Evolutionary conservation across 2,797 vertebrate genomes (phyloP).

Genomic region (Paramormyrops hopkinsi): DNA sequence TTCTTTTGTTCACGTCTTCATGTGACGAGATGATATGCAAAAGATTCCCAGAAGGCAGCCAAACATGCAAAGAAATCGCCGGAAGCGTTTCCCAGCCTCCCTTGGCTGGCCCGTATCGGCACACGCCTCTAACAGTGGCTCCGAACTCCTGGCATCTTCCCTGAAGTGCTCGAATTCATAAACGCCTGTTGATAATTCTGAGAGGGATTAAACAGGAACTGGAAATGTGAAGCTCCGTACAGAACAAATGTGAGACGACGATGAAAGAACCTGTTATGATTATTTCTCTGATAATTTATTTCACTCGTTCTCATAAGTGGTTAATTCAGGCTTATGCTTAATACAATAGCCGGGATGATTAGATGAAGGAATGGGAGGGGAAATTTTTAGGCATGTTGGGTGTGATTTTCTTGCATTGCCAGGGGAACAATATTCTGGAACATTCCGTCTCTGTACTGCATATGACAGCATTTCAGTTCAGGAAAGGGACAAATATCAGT

Average conservation of each 20-base stretch:
- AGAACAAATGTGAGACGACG: not conserved
- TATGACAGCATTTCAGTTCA: not conserved
- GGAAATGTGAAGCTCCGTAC: not conserved
- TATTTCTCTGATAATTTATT: not conserved
- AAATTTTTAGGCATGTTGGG: not conserved
- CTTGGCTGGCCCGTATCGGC: not conserved
- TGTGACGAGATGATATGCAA: not conserved
- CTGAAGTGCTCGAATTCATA: not conserved
- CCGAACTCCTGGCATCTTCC: not conserved
- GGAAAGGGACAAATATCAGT: not conserved
- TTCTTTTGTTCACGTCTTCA: not conserved
- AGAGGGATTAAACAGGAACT: not conserved
- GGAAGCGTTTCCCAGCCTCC: not conserved
- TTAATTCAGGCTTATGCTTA: not conserved
- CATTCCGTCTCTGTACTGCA: not conserved
- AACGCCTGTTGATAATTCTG: not conserved
- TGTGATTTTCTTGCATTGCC: not conserved
- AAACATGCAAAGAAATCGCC: not conserved
- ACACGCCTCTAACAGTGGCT: not conserved
- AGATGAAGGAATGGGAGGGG: constrained; percentile 1
- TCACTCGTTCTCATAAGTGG: constrained; percentile 8
- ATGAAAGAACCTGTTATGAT: constrained; percentile 9
- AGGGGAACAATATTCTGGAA: not conserved
- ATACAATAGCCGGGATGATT: not conserved
- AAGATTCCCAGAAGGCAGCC: not conserved